Base-by-base conservation (phyloP, 2,888 invertebrate species). In the Ochropleura leucogaster region DNA sequence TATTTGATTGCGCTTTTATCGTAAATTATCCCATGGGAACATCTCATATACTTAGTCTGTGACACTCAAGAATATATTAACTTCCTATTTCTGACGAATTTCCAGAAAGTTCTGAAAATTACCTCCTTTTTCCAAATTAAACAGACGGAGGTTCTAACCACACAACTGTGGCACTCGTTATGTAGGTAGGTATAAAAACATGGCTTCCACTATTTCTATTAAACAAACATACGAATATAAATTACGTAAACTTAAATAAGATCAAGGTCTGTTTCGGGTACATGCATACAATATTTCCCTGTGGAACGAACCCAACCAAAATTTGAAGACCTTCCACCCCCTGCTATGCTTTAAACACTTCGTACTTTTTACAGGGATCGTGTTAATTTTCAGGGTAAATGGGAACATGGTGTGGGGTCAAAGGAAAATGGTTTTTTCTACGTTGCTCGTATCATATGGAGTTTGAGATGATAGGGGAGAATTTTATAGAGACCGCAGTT, bases 241-340 rank as follows among this genome's bases (percentile, higher is more conserved):
- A 88, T 87, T 84, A 88, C 85, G 20, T 77, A 85, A 80, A 80
- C 80, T 87, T 85, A 88, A 88, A 88, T 78, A 86, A 83, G 86
- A 87, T 80, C 83, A 81, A 76, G 83, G 85, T 78, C 85, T 86
- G 84, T 77, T 73, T 74, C 83, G 79, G 69, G 77, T 79, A 87
- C 87, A 88, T 89, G 88, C 88, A 89, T 90, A 88, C 85, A 84
- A 82, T 86, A 90, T 90, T 90, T 89, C 90, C 89, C 90, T 57
- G 64, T 64, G 83, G 90, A 79, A 66, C 55, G 20, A 53, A 66
- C 14, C 12, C 49, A 62, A 66, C 88, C 87, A 88, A 60, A 65
- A 75, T 74, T 49, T 8, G 0, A 40, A 64, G 85, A 80, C 42
- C 83, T 74, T 0, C 70, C 72, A 16, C 30, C 4, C 66, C 63